Conservation (phyloP, 2,113 vertebrate genomes). For the Phrynosoma platyrhinos region DNA sequence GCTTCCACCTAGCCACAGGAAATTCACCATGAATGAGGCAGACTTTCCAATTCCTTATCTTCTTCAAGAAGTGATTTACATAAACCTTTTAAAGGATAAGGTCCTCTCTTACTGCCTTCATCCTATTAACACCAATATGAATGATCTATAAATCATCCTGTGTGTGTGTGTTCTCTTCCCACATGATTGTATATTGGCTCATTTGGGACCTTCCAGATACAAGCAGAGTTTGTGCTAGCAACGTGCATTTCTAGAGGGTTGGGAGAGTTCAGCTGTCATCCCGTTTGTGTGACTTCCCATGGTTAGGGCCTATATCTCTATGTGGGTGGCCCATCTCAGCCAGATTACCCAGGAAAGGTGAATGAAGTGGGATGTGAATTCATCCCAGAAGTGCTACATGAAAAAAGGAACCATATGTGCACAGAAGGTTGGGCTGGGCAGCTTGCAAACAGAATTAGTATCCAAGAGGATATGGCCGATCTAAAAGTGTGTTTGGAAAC, state of each 20-base stretch:
- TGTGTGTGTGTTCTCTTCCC: neutral
- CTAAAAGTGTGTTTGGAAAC: conserved; percentile 28
- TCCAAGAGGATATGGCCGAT: rapidly evolving
- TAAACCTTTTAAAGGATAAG: conserved; percentile 8
- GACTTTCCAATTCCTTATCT: conserved; percentile 5
- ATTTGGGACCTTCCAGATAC: neutral
- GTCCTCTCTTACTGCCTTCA: neutral
- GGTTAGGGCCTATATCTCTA: neutral
- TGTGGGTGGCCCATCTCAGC: rapidly evolving
- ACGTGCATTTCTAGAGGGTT: neutral
- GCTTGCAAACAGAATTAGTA: neutral
- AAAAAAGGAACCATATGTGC: conserved; percentile 34
- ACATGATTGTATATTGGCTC: neutral
- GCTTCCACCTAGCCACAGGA: neutral
- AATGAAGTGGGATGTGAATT: conserved; percentile 24
- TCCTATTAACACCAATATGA: conserved; percentile 4
- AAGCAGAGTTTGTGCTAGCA: conserved; percentile 4
- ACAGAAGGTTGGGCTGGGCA: neutral
- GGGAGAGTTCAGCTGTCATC: neutral
- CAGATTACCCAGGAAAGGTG: neutral
- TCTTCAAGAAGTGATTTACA: neutral
- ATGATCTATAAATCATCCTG: conserved; percentile 9
- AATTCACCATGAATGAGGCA: neutral
- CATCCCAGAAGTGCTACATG: conserved; percentile 26
- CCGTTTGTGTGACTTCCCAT: rapidly evolving